A percentile compares a stretch with the other conserved stretches of the same genome.
Conservation (phyloP, 2,113 vertebrate species). For the Pygathrix nemaeus region DNA sequence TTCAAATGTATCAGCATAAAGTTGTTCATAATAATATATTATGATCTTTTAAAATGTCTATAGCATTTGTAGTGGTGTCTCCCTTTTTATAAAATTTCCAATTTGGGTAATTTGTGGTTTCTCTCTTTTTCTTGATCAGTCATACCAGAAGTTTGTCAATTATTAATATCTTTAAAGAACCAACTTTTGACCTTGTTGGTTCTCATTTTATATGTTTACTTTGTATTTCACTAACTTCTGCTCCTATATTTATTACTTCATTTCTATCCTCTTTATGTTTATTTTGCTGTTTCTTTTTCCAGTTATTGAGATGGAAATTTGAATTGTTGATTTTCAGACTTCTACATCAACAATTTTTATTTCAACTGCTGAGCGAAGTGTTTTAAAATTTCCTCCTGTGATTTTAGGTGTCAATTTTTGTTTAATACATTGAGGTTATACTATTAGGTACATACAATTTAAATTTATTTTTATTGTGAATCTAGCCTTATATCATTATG, state of each 20-base stretch:
- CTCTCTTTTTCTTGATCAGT: not conserved
- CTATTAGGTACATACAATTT: not conserved
- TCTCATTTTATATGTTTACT: not conserved
- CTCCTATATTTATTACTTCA: not conserved
- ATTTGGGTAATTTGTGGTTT: not conserved
- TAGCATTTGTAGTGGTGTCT: not conserved
- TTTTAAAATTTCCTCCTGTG: not conserved
- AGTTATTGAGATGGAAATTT: not conserved
- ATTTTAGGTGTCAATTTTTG: not conserved
- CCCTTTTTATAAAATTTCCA: not conserved
- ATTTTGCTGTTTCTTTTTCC: not conserved
- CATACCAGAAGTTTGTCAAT: not conserved
- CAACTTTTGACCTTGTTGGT: not conserved
- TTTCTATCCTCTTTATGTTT: not conserved
- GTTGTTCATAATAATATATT: not conserved
- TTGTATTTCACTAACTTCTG: not conserved
- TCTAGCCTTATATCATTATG: not conserved
- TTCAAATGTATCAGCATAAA: slow-evolving; percentile 6
- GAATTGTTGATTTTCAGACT: not conserved
- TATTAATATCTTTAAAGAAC: not conserved
- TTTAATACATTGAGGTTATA: not conserved
- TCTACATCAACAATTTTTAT: not conserved
- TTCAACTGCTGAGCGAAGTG: not conserved
- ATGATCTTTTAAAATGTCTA: not conserved
- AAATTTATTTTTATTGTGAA: not conserved